These are phyloP conservation scores for Trichopria drosophilae DNA, from an alignment of 2,888 invertebrate genomes.

Conservation along the genomic window DNA sequence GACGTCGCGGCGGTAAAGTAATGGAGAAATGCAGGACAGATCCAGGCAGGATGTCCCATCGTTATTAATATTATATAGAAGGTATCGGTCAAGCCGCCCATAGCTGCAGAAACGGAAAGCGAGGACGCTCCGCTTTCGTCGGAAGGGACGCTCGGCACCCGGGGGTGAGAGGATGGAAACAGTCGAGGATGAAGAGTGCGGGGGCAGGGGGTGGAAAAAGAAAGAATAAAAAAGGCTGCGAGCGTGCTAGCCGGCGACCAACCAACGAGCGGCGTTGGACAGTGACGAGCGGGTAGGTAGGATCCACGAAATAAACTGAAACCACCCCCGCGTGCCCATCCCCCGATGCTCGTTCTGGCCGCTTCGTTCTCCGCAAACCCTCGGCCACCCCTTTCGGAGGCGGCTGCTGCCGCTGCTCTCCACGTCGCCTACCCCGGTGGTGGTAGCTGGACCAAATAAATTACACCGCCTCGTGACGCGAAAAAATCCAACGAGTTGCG, in stretches of 20 bases:
- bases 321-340: constrained; percentile 39
- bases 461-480: constrained; percentile 57
- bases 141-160: too few relatives aligned
- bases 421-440: constrained; percentile 37
- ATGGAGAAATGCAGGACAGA: constrained; percentile 35
- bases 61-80: constrained; percentile 38
- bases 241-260: constrained; percentile 31
- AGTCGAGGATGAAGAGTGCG: constrained; percentile 29
- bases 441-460: constrained; percentile 55
- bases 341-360: constrained; percentile 23
- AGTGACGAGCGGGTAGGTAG: constrained; percentile 53
- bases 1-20: constrained; percentile 25
- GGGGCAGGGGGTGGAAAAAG: constrained; percentile 26
- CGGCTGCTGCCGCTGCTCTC: constrained; percentile 33
- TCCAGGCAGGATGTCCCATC: constrained; percentile 34
- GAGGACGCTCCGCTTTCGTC: too few relatives aligned
- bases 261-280: constrained; percentile 45
- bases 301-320: constrained; percentile 56
- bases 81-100: too few relatives aligned
- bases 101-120: too few relatives aligned
- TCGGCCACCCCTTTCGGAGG: constrained; percentile 24
- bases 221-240: constrained; percentile 34
- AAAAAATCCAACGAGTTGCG: constrained; percentile 55
- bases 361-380: constrained; percentile 36
- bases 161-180: constrained; percentile 30